These are phyloP conservation scores for Intellagama lesueurii DNA, from an alignment of 2,797 vertebrate genomes.

Conservation along the genomic window DNA sequence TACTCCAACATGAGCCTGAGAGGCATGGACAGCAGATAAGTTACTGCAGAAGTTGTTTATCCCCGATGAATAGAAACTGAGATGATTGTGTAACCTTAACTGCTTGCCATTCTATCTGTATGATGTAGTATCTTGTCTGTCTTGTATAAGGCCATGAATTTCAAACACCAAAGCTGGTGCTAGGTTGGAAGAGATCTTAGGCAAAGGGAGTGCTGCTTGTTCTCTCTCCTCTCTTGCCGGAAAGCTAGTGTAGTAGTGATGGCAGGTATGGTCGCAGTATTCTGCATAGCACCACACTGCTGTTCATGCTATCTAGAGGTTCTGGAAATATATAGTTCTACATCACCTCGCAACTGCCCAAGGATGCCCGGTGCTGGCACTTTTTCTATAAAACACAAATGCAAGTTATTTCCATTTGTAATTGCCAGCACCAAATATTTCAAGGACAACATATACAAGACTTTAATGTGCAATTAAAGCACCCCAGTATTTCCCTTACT, in stretches of 20 bases:
- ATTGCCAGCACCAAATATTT: neutral
- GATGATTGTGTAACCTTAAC: neutral
- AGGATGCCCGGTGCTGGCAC: neutral
- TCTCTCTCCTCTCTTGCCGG: too few species aligned
- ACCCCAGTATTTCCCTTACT: neutral
- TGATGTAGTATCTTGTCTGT: neutral
- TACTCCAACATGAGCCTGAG: neutral
- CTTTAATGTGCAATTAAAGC: neutral
- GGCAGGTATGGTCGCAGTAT: too few species aligned
- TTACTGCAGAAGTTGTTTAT: neutral
- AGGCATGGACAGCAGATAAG: neutral
- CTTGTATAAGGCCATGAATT: neutral
- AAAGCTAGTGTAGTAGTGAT: too few species aligned
- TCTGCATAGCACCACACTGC: too few species aligned
- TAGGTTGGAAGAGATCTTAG: neutral
- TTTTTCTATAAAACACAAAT: neutral
- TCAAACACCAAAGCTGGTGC: neutral
- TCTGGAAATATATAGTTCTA: too few species aligned
- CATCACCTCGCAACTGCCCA: neutral
- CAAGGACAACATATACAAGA: too few species aligned
- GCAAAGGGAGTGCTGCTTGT: too few species aligned
- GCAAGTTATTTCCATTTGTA: neutral
- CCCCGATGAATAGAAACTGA: neutral
- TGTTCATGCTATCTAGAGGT: too few species aligned
- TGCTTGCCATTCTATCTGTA: neutral